Conservation (phyloP, 2,797 vertebrate genomes). For the Merluccius polli region DNA sequence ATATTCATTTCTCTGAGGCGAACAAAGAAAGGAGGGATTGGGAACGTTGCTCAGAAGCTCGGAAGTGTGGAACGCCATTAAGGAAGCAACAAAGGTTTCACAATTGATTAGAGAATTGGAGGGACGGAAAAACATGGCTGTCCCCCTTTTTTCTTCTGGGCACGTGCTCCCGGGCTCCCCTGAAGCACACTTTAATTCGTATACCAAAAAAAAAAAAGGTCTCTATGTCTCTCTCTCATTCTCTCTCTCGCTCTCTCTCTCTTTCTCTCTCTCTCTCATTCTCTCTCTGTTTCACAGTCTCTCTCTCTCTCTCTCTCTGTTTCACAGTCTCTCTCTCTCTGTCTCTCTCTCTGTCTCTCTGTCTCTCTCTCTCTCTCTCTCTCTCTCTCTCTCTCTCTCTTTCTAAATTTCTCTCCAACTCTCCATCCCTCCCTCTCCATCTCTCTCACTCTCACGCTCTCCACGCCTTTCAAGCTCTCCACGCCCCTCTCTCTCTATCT, state of each 20-base stretch:
- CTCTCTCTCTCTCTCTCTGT: not conserved
- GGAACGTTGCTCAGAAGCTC: not conserved
- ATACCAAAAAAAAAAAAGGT: not conserved
- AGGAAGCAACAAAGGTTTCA: constrained; percentile 14
- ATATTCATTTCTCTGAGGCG: not conserved
- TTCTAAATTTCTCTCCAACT: too few relatives aligned
- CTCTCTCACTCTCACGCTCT: too few relatives aligned
- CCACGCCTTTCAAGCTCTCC: too few relatives aligned
- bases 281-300: not conserved
- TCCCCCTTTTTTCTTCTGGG: constrained; percentile 20
- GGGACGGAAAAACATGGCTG: constrained; percentile 27
- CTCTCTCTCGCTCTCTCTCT: not conserved
- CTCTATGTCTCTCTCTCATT: not conserved
- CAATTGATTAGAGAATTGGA: constrained; percentile 45
- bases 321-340: not conserved
- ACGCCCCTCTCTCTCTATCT: not conserved
- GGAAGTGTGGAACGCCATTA: constrained; percentile 4
- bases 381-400: too few relatives aligned
- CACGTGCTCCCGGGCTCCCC: not conserved
- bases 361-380: not conserved
- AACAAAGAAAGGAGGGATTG: not conserved
- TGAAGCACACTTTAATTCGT: not conserved
- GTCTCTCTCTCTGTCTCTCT: not conserved
- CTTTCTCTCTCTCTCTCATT: not conserved
- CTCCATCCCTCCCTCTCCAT: too few relatives aligned